Conservation (phyloP, 1,140 invertebrate genomes). For the Heliothis virescens region DNA sequence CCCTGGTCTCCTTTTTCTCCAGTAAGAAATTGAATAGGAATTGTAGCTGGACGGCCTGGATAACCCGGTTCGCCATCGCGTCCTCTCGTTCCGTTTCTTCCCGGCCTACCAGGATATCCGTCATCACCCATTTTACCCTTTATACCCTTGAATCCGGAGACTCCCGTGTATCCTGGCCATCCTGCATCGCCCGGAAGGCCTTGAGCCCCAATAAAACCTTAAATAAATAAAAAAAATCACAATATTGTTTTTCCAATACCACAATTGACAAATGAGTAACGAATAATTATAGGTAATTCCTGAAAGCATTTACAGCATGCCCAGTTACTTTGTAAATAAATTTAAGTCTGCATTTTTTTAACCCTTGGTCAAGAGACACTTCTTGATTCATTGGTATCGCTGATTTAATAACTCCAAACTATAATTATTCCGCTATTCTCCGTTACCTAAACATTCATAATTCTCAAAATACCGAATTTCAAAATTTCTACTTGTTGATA, state of each 20-base stretch:
- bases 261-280: too few relatives aligned
- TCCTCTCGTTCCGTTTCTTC: constrained; percentile 82
- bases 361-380: not conserved
- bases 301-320: too few relatives aligned
- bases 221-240: constrained; percentile 45
- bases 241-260: too few relatives aligned
- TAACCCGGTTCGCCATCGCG: constrained; percentile 87
- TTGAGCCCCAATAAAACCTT: constrained; percentile 87
- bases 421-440: too few relatives aligned
- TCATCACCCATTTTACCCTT: constrained; percentile 90
- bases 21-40: constrained; percentile 62
- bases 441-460: too few relatives aligned
- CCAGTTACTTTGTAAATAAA: too few relatives aligned
- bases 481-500: too few relatives aligned
- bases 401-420: too few relatives aligned
- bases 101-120: constrained; percentile 87
- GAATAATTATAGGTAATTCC: too few relatives aligned
- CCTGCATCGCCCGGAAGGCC: constrained; percentile 90
- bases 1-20: constrained; percentile 75
- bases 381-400: not conserved
- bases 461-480: too few relatives aligned
- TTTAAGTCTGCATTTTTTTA: too few relatives aligned
- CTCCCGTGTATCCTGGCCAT: constrained; percentile 79
- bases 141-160: constrained; percentile 70
- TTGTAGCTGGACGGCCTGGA: constrained; percentile 64